Evolutionary conservation across 2,888 invertebrate genomes (phyloP).

Genomic region (Drosophila niveifrons): DNA sequence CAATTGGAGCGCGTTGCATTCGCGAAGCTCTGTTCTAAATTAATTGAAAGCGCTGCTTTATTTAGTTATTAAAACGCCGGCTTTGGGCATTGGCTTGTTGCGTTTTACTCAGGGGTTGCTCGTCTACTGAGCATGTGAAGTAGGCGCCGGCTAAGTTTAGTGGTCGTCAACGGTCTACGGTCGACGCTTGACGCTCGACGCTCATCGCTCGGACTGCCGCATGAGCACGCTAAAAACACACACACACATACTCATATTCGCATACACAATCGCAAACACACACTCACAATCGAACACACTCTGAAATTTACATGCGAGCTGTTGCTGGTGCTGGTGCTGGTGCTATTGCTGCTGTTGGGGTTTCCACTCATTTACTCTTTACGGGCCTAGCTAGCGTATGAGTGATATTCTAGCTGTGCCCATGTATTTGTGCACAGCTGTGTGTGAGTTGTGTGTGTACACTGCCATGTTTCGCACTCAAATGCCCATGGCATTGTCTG

Average conservation of each 20-base stretch:
- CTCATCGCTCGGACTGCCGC: constrained; percentile 52
- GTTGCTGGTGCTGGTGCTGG: constrained; percentile 8
- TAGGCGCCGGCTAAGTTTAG: constrained; percentile 76
- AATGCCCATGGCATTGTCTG: constrained; percentile 74
- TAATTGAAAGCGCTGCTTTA: constrained; percentile 22
- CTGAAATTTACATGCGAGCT: constrained; percentile 39
- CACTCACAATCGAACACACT: constrained; percentile 13
- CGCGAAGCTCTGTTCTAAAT: constrained; percentile 6
- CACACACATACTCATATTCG: constrained; percentile 28
- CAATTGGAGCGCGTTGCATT: constrained; percentile 30
- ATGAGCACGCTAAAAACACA: constrained; percentile 18
- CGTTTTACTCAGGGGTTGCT: constrained; percentile 83
- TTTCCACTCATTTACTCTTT: constrained; percentile 70
- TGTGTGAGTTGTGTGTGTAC: constrained; percentile 20
- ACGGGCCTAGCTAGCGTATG: constrained; percentile 66
- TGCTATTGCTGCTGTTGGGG: constrained; percentile 28
- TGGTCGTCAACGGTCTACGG: constrained; percentile 58
- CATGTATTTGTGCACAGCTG: neutral
- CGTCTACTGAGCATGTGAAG: constrained; percentile 77
- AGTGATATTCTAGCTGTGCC: constrained; percentile 67
- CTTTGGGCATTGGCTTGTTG: constrained; percentile 52
- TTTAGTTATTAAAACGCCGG: constrained; percentile 37
- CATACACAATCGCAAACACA: constrained; percentile 11
- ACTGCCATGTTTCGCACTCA: constrained; percentile 66
- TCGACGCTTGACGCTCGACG: constrained; percentile 41